Evolutionary conservation across 2,797 vertebrate genomes (phyloP).

Genomic region (Jordanella pulchra): DNA sequence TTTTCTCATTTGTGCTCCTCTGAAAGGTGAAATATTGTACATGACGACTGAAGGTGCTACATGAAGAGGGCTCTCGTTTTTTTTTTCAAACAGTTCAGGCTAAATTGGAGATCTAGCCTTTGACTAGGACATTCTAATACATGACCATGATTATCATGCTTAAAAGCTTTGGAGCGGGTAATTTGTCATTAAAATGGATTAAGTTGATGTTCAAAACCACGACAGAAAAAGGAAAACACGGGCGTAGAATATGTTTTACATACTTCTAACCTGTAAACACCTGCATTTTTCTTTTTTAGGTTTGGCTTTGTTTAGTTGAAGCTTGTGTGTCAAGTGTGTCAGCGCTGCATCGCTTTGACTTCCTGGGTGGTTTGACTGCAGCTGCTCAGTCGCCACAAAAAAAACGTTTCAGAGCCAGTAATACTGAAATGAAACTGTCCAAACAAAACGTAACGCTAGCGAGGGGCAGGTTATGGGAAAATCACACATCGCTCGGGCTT

Average conservation of each 20-base stretch:
- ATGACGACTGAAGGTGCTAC: too few relatives aligned
- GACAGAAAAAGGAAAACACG: not conserved
- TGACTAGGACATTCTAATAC: too few relatives aligned
- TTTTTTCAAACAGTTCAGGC: too few relatives aligned
- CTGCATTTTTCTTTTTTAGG: constrained; percentile 33
- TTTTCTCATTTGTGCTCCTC: too few relatives aligned
- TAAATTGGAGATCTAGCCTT: too few relatives aligned
- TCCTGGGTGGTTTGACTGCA: constrained; percentile 26
- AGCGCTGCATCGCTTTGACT: constrained; percentile 5
- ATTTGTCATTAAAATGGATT: not conserved
- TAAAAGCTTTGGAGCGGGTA: not conserved
- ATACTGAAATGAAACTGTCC: constrained; percentile 23
- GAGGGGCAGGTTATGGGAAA: constrained; percentile 36
- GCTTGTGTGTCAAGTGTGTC: not conserved
- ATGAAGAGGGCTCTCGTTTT: too few relatives aligned
- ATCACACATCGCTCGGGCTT: constrained; percentile 37
- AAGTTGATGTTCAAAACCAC: not conserved
- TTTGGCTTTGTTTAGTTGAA: not conserved
- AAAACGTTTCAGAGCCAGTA: not conserved
- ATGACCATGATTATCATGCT: too few relatives aligned
- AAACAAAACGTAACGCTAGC: constrained; percentile 4
- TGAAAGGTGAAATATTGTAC: too few relatives aligned
- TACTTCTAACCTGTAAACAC: not conserved
- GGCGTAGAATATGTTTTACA: not conserved
- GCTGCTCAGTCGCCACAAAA: not conserved